These are phyloP conservation scores for Clistopyga incitator DNA, from an alignment of 2,888 invertebrate species.

Conservation along the genomic window DNA sequence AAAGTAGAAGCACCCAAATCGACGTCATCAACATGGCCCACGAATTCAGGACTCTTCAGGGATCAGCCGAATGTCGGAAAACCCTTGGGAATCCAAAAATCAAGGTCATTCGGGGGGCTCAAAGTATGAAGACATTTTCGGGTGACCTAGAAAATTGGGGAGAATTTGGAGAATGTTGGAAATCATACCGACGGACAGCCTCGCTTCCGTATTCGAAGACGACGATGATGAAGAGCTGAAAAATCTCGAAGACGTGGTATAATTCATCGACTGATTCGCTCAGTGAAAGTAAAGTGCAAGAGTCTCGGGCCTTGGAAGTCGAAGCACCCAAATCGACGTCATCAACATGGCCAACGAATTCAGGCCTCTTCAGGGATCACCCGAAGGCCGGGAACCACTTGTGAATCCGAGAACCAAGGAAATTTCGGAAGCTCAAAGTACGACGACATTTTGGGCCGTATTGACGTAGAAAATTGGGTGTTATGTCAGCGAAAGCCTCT, in stretches of 20 bases:
- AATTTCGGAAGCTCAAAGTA: background rate
- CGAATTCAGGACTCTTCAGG: too few species aligned
- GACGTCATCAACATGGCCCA: too few species aligned
- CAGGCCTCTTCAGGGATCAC: background rate
- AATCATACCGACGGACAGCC: constrained; percentile 19
- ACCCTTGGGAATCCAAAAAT: too few species aligned
- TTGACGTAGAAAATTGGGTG: background rate
- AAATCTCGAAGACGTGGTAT: constrained; percentile 36
- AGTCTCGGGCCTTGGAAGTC: background rate
- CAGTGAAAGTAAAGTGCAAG: background rate
- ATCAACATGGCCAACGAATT: background rate
- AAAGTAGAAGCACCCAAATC: too few species aligned
- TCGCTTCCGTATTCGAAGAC: constrained; percentile 31
- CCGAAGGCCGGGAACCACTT: too few species aligned
- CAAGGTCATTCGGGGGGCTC: too few species aligned
- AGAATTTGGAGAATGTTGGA: constrained; percentile 72
- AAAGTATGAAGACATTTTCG: too few species aligned
- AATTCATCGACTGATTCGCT: background rate
- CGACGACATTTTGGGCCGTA: background rate
- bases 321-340: background rate
- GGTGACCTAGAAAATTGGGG: too few species aligned
- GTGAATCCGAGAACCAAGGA: background rate
- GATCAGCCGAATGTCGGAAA: too few species aligned
- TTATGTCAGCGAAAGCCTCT: background rate
- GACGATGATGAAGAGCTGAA: constrained; percentile 39